Evolutionary conservation across 2,888 invertebrate species (phyloP).

Genomic region (Loripinus fragilis): DNA sequence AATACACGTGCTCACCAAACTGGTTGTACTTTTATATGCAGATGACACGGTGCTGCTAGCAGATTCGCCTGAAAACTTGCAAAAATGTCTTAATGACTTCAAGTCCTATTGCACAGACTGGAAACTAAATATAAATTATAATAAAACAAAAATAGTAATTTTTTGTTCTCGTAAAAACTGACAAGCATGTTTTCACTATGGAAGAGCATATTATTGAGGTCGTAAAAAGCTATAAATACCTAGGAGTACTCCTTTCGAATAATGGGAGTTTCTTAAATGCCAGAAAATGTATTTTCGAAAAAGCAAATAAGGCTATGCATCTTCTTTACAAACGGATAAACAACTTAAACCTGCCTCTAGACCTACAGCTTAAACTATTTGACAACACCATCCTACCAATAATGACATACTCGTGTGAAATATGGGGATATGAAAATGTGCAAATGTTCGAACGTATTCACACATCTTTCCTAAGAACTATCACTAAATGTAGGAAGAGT

Average conservation of each 20-base stretch:
- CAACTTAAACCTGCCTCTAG: too few species aligned
- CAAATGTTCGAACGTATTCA: slow-evolving; percentile 26
- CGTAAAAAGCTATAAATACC: slow-evolving; percentile 20
- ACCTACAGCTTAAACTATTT: too few species aligned
- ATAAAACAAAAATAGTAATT: slow-evolving; percentile 27
- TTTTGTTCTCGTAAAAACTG: slow-evolving; percentile 2
- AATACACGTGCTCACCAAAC: neutral
- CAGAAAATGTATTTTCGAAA: slow-evolving; percentile 2
- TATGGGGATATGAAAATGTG: too few species aligned
- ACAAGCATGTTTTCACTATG: neutral
- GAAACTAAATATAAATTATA: slow-evolving; percentile 31
- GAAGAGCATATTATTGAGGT: neutral
- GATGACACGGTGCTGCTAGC: slow-evolving; percentile 34
- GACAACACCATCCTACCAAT: too few species aligned
- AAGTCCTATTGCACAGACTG: slow-evolving; percentile 12
- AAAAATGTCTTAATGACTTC: slow-evolving; percentile 13
- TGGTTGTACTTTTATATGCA: slow-evolving; percentile 27
- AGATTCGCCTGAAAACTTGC: slow-evolving; percentile 7
- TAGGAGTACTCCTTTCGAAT: slow-evolving; percentile 16
- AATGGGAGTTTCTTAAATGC: slow-evolving; percentile 20
- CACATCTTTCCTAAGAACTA: slow-evolving; percentile 14
- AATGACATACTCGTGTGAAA: too few species aligned
- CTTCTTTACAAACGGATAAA: too few species aligned
- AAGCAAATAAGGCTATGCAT: too few species aligned
- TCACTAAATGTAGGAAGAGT: slow-evolving; percentile 13